phyloP scores from a whole-genome alignment of 2,888 invertebrate genomes.

The Parapristionchus giblindavisi region DNA sequence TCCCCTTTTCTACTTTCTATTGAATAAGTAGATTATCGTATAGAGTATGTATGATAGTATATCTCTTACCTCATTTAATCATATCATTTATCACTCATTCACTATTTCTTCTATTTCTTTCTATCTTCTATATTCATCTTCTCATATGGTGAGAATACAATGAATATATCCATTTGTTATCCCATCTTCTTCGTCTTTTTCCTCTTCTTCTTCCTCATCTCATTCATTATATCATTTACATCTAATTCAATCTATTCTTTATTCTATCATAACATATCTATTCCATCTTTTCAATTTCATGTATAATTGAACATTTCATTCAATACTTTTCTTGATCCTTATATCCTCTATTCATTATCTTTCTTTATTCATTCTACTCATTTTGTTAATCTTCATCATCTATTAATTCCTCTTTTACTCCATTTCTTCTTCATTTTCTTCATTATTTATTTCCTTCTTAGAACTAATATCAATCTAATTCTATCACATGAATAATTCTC shows the following conservation, averaged over 20 bases:
- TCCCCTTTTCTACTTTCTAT: too few species aligned
- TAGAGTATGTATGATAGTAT: too few species aligned
- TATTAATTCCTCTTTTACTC: not conserved
- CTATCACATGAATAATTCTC: slow-evolving; percentile 12
- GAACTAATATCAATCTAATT: not conserved
- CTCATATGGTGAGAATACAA: not conserved
- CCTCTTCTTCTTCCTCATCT: not conserved
- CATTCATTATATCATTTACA: not conserved
- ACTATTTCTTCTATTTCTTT: slow-evolving; percentile 5
- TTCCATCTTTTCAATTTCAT: too few species aligned
- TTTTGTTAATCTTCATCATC: slow-evolving; percentile 1
- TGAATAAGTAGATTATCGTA: too few species aligned
- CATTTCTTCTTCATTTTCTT: not conserved
- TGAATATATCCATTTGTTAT: not conserved
- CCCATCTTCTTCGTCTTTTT: not conserved
- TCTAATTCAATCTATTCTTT: not conserved
- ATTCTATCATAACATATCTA: too few species aligned
- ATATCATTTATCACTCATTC: not conserved
- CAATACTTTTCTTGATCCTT: not conserved
- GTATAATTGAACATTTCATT: too few species aligned
- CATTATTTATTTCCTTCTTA: not conserved
- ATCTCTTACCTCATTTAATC: not conserved
- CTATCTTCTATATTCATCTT: not conserved
- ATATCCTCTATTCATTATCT: slow-evolving; percentile 1
- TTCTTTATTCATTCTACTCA: not conserved